These are phyloP conservation scores for Buphagus erythrorhynchus DNA, from an alignment of 2,797 vertebrate species.

Conservation along the genomic window DNA sequence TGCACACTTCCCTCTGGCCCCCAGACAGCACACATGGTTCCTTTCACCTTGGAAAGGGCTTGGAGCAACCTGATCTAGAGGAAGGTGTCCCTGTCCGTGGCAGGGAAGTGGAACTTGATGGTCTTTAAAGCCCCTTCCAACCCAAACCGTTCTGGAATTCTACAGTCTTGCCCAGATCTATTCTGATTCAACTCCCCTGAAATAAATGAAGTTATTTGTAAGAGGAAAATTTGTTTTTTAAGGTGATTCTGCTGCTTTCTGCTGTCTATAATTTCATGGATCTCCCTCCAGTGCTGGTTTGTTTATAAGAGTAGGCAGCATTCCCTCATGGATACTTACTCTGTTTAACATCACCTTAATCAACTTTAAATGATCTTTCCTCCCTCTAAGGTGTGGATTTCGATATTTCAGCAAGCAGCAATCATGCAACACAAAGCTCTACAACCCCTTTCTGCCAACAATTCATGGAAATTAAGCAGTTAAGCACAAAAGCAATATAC, in stretches of 20 bases:
- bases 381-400: neutral
- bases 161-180: rapidly evolving
- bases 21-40: neutral
- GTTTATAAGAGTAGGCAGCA: neutral
- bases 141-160: neutral
- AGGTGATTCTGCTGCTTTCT: neutral
- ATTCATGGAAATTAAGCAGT: slow-evolving; percentile 50
- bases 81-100: neutral
- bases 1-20: neutral
- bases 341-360: neutral
- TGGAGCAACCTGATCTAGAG: neutral
- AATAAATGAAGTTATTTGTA: neutral
- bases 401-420: neutral
- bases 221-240: neutral
- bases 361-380: neutral
- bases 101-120: neutral
- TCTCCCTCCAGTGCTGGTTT: neutral
- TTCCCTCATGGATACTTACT: neutral
- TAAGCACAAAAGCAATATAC: slow-evolving; percentile 47
- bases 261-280: neutral
- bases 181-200: neutral
- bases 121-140: neutral
- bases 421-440: neutral
- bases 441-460: neutral
- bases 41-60: neutral